These are phyloP conservation scores for Eutrigla gurnardus DNA, from an alignment of 2,797 vertebrate genomes.

Conservation along the genomic window DNA sequence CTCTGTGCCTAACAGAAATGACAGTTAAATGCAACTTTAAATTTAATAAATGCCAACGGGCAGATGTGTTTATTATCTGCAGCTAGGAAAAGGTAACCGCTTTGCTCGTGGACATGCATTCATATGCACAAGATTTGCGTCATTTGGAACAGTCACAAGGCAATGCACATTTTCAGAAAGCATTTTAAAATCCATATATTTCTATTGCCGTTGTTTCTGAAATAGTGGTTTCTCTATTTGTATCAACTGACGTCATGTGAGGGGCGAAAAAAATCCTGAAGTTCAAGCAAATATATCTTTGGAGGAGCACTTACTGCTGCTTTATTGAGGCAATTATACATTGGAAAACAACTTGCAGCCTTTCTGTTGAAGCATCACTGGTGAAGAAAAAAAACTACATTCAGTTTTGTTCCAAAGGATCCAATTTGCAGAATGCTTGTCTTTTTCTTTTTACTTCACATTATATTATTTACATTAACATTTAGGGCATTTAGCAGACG, in stretches of 20 bases:
- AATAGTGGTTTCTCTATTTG: not conserved
- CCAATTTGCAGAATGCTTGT: not conserved
- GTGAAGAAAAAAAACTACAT: not conserved
- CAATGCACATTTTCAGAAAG: too few species aligned
- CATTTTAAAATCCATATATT: not conserved
- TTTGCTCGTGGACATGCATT: too few species aligned
- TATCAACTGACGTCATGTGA: not conserved
- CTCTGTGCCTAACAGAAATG: too few species aligned
- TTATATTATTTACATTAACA: too few species aligned
- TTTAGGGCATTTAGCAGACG: too few species aligned
- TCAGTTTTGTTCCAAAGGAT: not conserved
- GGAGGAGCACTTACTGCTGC: not conserved
- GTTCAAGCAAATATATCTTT: not conserved
- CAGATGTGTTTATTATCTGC: too few species aligned
- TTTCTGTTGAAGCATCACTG: not conserved
- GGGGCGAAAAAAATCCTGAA: not conserved
- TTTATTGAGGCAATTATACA: not conserved
- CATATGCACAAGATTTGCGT: too few species aligned
- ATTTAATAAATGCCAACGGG: too few species aligned
- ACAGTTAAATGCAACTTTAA: too few species aligned
- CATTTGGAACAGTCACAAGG: too few species aligned
- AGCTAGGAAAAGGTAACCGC: too few species aligned
- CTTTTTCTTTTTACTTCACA: not conserved
- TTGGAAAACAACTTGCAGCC: not conserved
- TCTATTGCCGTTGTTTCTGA: not conserved